phyloP scores from a whole-genome alignment of 2,888 invertebrate genomes.

The Hybos culiciformis region DNA sequence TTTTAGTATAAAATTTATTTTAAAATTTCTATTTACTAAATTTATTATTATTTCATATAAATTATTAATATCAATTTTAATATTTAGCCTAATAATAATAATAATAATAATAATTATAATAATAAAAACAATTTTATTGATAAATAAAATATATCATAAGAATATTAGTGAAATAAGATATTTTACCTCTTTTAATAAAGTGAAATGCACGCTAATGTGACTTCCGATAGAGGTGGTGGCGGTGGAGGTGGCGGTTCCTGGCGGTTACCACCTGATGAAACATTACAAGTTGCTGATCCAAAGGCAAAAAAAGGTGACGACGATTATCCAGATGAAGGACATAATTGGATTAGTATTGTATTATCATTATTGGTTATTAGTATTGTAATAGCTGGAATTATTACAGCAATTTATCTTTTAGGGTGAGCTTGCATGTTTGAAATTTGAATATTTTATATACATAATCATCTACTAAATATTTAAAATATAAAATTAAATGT shows the following conservation, averaged over 20 bases:
- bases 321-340: conserved; percentile 63
- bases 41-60: background rate
- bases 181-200: conserved; percentile 13
- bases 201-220: conserved; percentile 76
- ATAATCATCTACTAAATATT: too few relatives aligned
- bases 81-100: background rate
- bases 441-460: too few relatives aligned
- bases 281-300: conserved; percentile 79
- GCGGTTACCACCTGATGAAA: conserved; percentile 86
- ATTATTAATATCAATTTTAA: background rate
- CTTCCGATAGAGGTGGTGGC: conserved; percentile 60
- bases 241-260: conserved; percentile 56
- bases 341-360: conserved; percentile 80
- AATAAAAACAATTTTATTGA: background rate
- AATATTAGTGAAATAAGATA: background rate
- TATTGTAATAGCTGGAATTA: conserved; percentile 74
- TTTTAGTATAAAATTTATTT: too few relatives aligned
- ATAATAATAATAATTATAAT: background rate
- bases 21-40: too few relatives aligned
- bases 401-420: conserved; percentile 75
- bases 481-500: too few relatives aligned
- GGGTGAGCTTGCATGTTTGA: too few relatives aligned
- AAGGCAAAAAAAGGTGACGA: conserved; percentile 73
- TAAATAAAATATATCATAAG: background rate
- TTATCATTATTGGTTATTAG: conserved; percentile 77